Evolutionary conservation across 2,888 invertebrate species (phyloP), one percentile per base, ranked within the genome.

Genomic region (Agonopterix subpropinquella): DNA sequence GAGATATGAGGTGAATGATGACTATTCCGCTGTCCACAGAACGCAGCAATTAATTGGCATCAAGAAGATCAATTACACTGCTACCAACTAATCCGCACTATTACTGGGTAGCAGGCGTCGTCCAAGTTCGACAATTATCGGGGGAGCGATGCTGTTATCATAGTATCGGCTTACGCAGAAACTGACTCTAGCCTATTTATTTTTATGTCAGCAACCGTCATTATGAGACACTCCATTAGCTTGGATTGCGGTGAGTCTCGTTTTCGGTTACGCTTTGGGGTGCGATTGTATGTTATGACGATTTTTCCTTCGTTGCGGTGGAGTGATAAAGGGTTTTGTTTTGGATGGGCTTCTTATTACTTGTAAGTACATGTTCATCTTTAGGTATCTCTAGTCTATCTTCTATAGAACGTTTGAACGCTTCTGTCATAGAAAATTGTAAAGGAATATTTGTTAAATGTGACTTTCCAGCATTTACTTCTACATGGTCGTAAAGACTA

Each of bases 181-280:
- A 87, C 88, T 77, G 88, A 87, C 79, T 86, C 87, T 85, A 77
- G 85, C 83, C 88, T 88, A 88, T 88, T 88, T 88, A 87, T 88
- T 88, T 88, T 88, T 88, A 88, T 88, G 88, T 88, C 88, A 87
- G 85, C 85, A 86, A 85, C 86, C 86, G 85, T 86, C 88, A 87
- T 88, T 86, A 87, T 85, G 86, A 84, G 87, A 87, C 87, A 88
- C 88, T 88, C 88, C 88, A 88, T 88, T 88, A 88, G 86, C 82
- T 88, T 77, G 86, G 87, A 88, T 88, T 87, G 87, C 85, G 81
- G 83, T 76, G 77, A 73, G 72, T 77, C 80, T 78, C 80, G 85
- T 81, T 85, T 86, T 88, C 81, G 83, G 87, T 87, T 86, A 83
- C 86, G 77, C 74, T 76, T 72, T 79, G 76, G 86, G 84, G 86